Conservation (phyloP, 2,797 vertebrate species). For the Malurus splendens region DNA sequence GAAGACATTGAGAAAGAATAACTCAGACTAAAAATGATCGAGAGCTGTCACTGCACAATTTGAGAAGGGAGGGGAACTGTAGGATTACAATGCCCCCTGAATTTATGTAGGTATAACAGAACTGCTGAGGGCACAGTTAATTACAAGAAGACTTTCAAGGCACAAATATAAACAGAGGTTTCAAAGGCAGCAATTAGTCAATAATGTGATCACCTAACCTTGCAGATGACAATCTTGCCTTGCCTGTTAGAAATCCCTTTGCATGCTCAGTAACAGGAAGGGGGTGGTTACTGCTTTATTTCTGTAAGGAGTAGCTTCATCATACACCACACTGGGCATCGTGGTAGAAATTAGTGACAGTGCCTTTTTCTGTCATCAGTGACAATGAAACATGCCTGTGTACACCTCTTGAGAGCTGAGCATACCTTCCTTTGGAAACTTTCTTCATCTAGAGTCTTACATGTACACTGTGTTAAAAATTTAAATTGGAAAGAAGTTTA, state of each 20-base stretch:
- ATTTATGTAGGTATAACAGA: neutral
- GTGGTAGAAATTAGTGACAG: neutral
- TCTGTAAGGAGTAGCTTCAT: neutral
- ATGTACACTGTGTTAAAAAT: neutral
- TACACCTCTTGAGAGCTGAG: neutral
- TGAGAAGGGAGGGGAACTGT: neutral
- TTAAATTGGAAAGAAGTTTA: neutral
- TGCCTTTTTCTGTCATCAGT: neutral
- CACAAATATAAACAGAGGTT: neutral
- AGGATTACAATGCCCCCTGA: neutral
- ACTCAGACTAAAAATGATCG: neutral
- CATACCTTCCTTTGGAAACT: neutral
- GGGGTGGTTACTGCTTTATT: neutral
- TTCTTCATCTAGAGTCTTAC: neutral
- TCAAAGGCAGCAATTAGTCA: neutral
- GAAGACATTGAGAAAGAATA: neutral
- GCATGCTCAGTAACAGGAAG: neutral
- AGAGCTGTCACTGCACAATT: neutral
- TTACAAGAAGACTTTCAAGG: neutral
- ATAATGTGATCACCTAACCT: neutral
- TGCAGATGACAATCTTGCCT: neutral
- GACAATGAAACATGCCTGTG: neutral
- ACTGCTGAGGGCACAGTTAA: neutral
- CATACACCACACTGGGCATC: neutral
- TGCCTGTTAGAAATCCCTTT: neutral